A percentile compares a stretch with the other conserved stretches of the same genome.
These are phyloP conservation scores for Vimba vimba DNA, from an alignment of 2,113 vertebrate genomes.

Conservation along the genomic window DNA sequence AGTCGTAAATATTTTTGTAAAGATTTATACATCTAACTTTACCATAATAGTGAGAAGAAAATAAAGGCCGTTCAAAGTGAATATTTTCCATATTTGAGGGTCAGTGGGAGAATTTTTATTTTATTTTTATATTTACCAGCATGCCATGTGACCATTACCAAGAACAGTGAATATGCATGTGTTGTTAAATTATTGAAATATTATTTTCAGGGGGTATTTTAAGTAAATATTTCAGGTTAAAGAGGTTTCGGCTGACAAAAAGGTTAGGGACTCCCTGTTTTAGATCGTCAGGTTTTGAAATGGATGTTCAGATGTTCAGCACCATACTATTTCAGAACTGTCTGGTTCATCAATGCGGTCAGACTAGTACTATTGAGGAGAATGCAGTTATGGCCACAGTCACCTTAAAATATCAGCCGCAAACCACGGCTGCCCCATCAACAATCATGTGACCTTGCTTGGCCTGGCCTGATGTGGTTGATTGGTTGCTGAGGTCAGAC, in stretches of 20 bases:
- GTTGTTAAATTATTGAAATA: neutral
- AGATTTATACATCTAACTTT: neutral
- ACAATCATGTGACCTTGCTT: conserved; percentile 14
- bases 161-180: neutral
- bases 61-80: neutral
- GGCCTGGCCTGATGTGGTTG: conserved; percentile 43
- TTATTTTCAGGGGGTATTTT: neutral
- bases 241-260: neutral
- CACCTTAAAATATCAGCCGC: conserved; percentile 28
- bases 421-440: conserved; percentile 46
- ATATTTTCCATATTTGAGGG: neutral
- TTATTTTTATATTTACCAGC: neutral
- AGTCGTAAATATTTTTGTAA: neutral
- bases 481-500: conserved; percentile 36
- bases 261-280: neutral
- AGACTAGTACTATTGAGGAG: conserved; percentile 2
- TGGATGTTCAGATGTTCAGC: neutral
- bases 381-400: conserved; percentile 30
- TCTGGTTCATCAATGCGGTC: conserved; percentile 36
- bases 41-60: neutral
- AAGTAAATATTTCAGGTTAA: neutral
- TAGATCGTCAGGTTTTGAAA: neutral
- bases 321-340: conserved; percentile 2
- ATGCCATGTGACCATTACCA: neutral
- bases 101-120: too few species aligned